phyloP scores from a whole-genome alignment of 2,797 vertebrate genomes.

The Leucoraja ocellata region DNA sequence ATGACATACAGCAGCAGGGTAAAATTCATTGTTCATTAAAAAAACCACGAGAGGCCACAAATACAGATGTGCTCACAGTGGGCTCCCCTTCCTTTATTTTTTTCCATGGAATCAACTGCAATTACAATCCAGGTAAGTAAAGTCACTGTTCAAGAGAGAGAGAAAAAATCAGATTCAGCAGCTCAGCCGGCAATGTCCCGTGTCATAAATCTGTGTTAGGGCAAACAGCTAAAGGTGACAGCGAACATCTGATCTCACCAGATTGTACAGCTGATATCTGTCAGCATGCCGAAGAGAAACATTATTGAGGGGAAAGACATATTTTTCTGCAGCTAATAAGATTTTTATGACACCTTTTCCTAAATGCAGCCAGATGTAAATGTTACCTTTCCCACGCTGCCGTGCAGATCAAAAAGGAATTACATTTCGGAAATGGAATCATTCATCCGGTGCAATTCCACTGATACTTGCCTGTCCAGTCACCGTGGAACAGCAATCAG shows the following conservation, averaged over 20 bases:
- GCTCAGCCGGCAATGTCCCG: not conserved
- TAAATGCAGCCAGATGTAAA: constrained; percentile 1
- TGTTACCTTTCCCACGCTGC: not conserved
- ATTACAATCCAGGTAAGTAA: not conserved
- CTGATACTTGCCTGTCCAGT: not conserved
- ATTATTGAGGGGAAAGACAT: not conserved
- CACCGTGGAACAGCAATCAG: constrained; percentile 9
- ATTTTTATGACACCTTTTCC: constrained; percentile 25
- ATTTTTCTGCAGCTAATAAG: constrained; percentile 8
- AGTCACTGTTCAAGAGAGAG: not conserved
- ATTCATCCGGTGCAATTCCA: not conserved
- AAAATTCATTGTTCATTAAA: not conserved
- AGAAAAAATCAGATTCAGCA: not conserved
- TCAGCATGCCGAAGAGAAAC: constrained; percentile 4
- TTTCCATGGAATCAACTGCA: not conserved
- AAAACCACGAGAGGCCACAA: not conserved
- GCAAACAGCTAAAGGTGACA: constrained; percentile 36
- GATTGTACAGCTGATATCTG: constrained; percentile 29
- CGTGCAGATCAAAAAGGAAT: not conserved
- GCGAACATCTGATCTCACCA: constrained; percentile 27
- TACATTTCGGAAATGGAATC: constrained; percentile 18
- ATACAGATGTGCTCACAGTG: not conserved
- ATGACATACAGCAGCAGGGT: not conserved
- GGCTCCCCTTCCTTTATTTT: not conserved
- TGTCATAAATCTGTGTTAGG: constrained; percentile 35